Conservation (phyloP, 2,888 invertebrate species). For the Lepetodrilus schrolli region DNA sequence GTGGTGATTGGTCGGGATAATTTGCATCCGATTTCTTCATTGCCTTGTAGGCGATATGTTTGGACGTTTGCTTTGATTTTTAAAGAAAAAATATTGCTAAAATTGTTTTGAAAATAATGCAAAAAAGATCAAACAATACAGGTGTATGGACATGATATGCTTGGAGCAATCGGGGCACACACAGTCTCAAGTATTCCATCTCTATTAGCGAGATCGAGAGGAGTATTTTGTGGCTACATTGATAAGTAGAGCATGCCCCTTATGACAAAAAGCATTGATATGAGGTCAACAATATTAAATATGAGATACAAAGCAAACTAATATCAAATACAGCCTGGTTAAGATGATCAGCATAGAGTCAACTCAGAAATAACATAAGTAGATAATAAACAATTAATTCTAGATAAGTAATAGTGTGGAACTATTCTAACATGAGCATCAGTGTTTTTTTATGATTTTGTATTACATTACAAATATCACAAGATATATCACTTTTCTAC, state of each 20-base stretch:
- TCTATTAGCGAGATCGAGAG: not conserved
- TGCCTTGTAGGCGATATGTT: not conserved
- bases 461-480: too few species aligned
- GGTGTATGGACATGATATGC: not conserved
- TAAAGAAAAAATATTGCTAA: constrained; percentile 11
- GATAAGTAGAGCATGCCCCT: not conserved
- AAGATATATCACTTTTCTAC: too few species aligned
- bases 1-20: not conserved
- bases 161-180: not conserved
- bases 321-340: constrained; percentile 22
- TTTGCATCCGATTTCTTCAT: not conserved
- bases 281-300: constrained; percentile 20
- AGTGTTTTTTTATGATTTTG: too few species aligned
- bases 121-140: constrained; percentile 11
- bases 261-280: not conserved
- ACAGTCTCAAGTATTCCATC: constrained; percentile 9
- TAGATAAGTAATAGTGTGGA: constrained; percentile 12
- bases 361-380: constrained; percentile 22
- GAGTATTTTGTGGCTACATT: constrained; percentile 1
- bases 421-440: too few species aligned
- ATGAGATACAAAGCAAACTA: constrained; percentile 15
- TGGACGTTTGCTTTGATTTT: not conserved
- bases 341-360: constrained; percentile 9
- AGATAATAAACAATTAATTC: constrained; percentile 11
- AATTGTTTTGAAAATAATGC: not conserved